Base-by-base conservation (phyloP, 2,888 invertebrate species). In the Coelopa pilipes region DNA sequence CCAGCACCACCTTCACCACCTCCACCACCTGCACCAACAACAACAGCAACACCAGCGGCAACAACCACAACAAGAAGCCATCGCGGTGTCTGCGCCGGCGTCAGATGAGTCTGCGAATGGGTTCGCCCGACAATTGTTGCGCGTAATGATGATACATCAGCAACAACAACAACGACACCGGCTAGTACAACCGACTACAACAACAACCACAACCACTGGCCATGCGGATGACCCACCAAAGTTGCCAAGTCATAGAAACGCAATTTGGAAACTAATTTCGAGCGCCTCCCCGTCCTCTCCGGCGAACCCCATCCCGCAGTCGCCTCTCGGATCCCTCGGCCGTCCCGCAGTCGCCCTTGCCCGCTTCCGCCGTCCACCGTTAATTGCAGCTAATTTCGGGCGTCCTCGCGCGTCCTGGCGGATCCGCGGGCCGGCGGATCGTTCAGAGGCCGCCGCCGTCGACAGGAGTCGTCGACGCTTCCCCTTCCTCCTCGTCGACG, bases 181-280 rank as follows among this genome's bases (percentile, higher is more conserved):
- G 7, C 4, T 34, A 34, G 34, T 7, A 34, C 34, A 2, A 34
- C 34, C 34, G 7, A 34, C 34, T 4, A 34, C 34, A 34, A 34
- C 2, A 34, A 34, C 34, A 2, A 34, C 34, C 7, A 34, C 34
- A 34, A 34, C 34, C 34, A 34, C 7, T 34, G 34, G 7, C 34
- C 7, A 34, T 34, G 4, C 34, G 34, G 7, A 55, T n/a, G 63
- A 9, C 1, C 13, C 50, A 50, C 47, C 49, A 49, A 70, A 74
- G 65, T 75, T 70, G 77, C 73, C 72, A 66, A 74, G 47, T 77
- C 77, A 77, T 77, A 68, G 73, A 73, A 73, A 77, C 59, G 62
- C 68, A 77, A 77, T 77, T 77, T 74, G 68, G 47, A 76, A 74
- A 74, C 60, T 71, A 49, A 49, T 66, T 46, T 55, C 19, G 11